Evolutionary conservation across 2,797 vertebrate species (phyloP).

Genomic region (Anguilla pacifica): DNA sequence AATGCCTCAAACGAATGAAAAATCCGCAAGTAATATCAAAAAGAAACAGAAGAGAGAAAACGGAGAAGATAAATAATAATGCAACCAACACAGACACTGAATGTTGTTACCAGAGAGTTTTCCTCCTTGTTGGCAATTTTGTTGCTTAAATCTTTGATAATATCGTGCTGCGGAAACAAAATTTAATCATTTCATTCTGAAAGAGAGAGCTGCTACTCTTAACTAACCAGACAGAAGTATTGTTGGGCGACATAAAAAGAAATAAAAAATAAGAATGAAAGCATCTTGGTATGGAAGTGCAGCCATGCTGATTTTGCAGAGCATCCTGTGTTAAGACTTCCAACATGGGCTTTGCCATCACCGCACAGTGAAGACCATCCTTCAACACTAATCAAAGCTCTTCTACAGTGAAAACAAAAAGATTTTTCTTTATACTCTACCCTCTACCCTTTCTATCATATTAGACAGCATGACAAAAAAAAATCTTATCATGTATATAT

Average conservation of each 20-base stretch:
- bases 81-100: conserved; percentile 78
- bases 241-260: conserved; percentile 64
- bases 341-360: conserved; percentile 69
- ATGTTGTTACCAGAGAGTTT: conserved; percentile 77
- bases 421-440: not conserved
- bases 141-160: conserved; percentile 80
- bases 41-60: conserved; percentile 56
- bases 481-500: not conserved
- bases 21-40: conserved; percentile 55
- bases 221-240: conserved; percentile 54
- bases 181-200: conserved; percentile 71
- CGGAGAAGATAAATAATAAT: conserved; percentile 71
- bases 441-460: not conserved
- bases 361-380: conserved; percentile 60
- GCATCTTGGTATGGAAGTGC: conserved; percentile 52
- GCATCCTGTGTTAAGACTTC: conserved; percentile 75
- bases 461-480: not conserved
- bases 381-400: not conserved
- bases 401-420: not conserved
- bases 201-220: conserved; percentile 55
- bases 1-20: conserved; percentile 56
- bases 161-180: conserved; percentile 80
- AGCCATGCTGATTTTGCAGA: conserved; percentile 69
- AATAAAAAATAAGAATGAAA: conserved; percentile 38
- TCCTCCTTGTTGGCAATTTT: conserved; percentile 78